A percentile compares a stretch with the other conserved stretches of the same genome.
Evolutionary conservation across 30 jellyfish, hydroid and myxozoan genomes (phyloP).

Genomic region (Aurelia sp.): DNA sequence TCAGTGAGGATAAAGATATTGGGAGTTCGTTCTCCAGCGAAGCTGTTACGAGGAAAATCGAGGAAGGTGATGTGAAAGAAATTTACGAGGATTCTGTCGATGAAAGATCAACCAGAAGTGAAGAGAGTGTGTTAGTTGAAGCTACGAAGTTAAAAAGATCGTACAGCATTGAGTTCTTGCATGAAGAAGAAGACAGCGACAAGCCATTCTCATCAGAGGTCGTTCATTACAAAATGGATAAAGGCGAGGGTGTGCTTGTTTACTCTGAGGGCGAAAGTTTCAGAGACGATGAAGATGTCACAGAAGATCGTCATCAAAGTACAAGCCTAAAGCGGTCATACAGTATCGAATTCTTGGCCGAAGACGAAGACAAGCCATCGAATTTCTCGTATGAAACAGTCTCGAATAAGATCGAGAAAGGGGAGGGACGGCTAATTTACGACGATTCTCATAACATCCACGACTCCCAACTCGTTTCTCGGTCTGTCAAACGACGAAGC

Average conservation of each 20-base stretch:
- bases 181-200: slow-evolving; percentile 27
- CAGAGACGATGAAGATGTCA: neutral
- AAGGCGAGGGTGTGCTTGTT: slow-evolving; percentile 60
- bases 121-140: slow-evolving; percentile 1
- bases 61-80: slow-evolving; percentile 33
- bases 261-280: slow-evolving; percentile 34
- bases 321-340: slow-evolving; percentile 20
- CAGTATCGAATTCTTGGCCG: slow-evolving; percentile 61
- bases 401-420: slow-evolving; percentile 56
- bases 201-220: slow-evolving; percentile 47
- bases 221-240: slow-evolving; percentile 48
- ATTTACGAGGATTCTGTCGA: slow-evolving; percentile 34
- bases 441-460: slow-evolving; percentile 17
- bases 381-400: slow-evolving; percentile 46
- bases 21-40: slow-evolving; percentile 30
- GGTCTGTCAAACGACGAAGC: slow-evolving; percentile 5
- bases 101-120: neutral
- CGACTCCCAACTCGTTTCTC: neutral
- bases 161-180: slow-evolving; percentile 51
- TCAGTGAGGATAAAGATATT: slow-evolving; percentile 15
- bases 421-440: slow-evolving; percentile 38
- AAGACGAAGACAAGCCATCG: slow-evolving; percentile 27
- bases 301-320: neutral
- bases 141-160: slow-evolving; percentile 34
- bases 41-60: slow-evolving; percentile 36